Conservation (phyloP, 2,797 vertebrate genomes). For the Kryptolebias ocellatus region DNA sequence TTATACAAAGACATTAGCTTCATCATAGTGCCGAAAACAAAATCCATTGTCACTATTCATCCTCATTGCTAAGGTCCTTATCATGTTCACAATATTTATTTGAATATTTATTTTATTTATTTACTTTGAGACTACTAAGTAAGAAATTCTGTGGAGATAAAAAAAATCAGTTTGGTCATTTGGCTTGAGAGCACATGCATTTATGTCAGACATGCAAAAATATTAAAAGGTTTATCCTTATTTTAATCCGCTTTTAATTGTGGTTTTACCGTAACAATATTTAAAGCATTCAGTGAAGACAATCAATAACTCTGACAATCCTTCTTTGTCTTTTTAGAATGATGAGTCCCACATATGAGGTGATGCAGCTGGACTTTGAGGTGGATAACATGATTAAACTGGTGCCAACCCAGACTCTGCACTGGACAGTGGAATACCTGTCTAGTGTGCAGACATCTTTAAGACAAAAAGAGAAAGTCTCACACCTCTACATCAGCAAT, state of each 20-base stretch:
- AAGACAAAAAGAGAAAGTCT: conserved; percentile 83
- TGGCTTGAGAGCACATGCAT: neutral
- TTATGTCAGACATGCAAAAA: neutral
- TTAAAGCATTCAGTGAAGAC: neutral
- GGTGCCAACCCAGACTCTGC: conserved; percentile 89
- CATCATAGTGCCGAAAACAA: too few relatives aligned
- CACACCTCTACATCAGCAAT: conserved; percentile 92
- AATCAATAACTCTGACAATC: conserved; percentile 2
- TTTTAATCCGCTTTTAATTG: neutral
- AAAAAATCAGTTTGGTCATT: neutral
- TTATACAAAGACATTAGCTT: too few relatives aligned
- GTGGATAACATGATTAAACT: conserved; percentile 88
- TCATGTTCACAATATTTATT: too few relatives aligned
- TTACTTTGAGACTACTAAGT: too few relatives aligned
- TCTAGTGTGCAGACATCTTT: conserved; percentile 65
- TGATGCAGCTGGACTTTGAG: conserved; percentile 95
- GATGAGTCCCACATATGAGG: conserved; percentile 87
- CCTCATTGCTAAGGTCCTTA: too few relatives aligned
- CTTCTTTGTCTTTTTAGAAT: conserved; percentile 69
- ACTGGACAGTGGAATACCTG: conserved; percentile 92
- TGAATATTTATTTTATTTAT: too few relatives aligned
- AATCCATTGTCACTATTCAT: too few relatives aligned
- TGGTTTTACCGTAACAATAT: neutral
- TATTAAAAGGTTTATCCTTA: too few relatives aligned
- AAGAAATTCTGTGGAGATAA: neutral